Conservation (phyloP, 2,888 invertebrate genomes). For the Drosophila nr. medialis region DNA sequence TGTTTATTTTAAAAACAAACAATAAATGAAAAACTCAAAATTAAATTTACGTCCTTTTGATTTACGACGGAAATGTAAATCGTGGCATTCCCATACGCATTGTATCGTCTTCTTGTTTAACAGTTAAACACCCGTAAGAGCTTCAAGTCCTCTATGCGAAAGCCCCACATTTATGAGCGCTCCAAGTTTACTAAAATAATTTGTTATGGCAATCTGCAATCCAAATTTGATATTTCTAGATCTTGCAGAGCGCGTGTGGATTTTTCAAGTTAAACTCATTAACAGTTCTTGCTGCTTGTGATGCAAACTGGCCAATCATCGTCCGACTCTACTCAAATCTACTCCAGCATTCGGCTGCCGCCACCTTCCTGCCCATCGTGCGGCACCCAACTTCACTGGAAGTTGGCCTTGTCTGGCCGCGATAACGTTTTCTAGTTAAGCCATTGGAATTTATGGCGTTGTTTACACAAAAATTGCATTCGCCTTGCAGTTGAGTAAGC, state of each 20-base stretch:
- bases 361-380: slow-evolving; percentile 24
- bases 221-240: slow-evolving; percentile 36
- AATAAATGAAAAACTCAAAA: background rate
- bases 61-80: background rate
- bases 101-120: no score
- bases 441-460: slow-evolving; percentile 76
- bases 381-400: slow-evolving; percentile 22
- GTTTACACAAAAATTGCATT: slow-evolving; percentile 78
- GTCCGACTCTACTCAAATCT: background rate
- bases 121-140: no score
- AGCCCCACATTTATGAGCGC: slow-evolving; percentile 19
- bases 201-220: slow-evolving; percentile 46
- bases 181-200: slow-evolving; percentile 13
- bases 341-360: background rate
- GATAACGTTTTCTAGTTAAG: slow-evolving; percentile 73
- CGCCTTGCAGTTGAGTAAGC: slow-evolving; percentile 77
- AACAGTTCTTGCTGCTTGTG: slow-evolving; percentile 20
- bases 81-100: no score
- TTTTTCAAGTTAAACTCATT: slow-evolving; percentile 47
- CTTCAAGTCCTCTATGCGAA: no score
- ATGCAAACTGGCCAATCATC: background rate
- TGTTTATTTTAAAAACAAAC: background rate
- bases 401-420: slow-evolving; percentile 64
- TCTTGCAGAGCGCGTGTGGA: slow-evolving; percentile 1
- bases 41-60: background rate